Evolutionary conservation across 2,888 invertebrate genomes (phyloP), one percentile per base, ranked within the genome.

Genomic region (Villa cingulata): DNA sequence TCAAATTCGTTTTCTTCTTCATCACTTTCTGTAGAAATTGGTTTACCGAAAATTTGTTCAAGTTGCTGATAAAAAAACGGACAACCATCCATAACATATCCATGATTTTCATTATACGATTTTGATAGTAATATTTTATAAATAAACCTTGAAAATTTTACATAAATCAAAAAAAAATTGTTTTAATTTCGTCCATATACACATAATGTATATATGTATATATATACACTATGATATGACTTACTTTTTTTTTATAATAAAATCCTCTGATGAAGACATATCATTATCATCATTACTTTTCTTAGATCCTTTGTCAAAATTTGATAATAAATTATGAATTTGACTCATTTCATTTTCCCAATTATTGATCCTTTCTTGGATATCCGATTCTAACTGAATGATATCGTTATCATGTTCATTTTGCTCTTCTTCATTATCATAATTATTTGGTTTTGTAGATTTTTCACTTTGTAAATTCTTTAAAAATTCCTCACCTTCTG

Each of bases 391-490:
- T 16, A 41, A n/a, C n/a, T 32, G 9, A 7, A 32, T 32, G 9
- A 32, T 3, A 32, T 32, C 9, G 4, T 32, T 14, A 32, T 32
- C 29, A 32, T 12, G n/a, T n/a, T 23, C 20, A 10, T 34, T 36
- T 46, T 19, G 9, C 5, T 14, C n/a, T 17, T 41, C 27, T 7
- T 41, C 15, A 17, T 17, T 15, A 14, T n/a, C 14, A 18, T n/a
- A 10, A 20, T 23, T 43, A 32, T 43, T 9, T 27, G 6, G 14
- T 32, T 29, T 17, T 29, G 6, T 19, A 14, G 37, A 14, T 17
- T 72, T 55, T 54, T 72, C 72, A 54, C 64, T 62, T 52, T 67
- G 53, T 5, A 63, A 64, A 51, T 68, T 66, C 12, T 55, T 47
- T 15, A 49, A 27, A 34, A 41, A 43, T 18, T 12, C 14, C 2